Base-by-base conservation (phyloP, 2,888 invertebrate genomes). In the Caenorhabditis imperialis region DNA sequence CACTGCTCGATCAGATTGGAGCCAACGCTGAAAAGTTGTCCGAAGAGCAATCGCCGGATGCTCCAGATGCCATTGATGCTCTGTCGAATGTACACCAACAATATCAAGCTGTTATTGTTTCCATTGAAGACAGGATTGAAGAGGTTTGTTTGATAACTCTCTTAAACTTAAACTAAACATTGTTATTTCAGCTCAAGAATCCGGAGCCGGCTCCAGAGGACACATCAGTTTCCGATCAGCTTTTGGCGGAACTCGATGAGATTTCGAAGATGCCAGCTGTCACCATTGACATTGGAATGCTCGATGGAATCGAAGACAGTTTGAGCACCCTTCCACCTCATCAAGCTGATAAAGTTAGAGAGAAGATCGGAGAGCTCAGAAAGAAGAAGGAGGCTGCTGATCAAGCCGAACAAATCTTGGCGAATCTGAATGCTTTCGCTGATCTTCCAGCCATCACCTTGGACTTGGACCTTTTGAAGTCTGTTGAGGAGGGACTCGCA, bases 51-150 rank as follows among this genome's bases (percentile, higher is more conserved):
- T 74, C 73, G 50, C 76, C 78, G 30, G 74, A 74, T 20, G 63
- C 63, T 16, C 40, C 62, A 3, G 63, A 75, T 37, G 70, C 78
- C 4, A 42, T 72, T 7, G 62, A 72, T 44, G 61, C 71, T 18
- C 55, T 81, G 22, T 57, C 62, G 2, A 60, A 40, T 23, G 77
- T 77, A 7, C 69, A 76, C 25, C 69, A 77, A 38, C 69, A 71
- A 38, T 71, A 58, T 25, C 51, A 69, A 22, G 69, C 60, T 38
- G 69, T 62, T 1, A 58, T 75, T 2, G 27, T 50, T 16, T 60
- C 70, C 14, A 58, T 77, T 33, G 54, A 63, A 20, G 73, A 73
- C 42, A 63, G 48, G 23, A 57, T 77, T 18, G 77, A 65, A 23
- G 61, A 70, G 61, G 61, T 57, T 8, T 54, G 51, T 27, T 22